Conservation (phyloP, 2,888 invertebrate species). For the Andrena praecox region DNA sequence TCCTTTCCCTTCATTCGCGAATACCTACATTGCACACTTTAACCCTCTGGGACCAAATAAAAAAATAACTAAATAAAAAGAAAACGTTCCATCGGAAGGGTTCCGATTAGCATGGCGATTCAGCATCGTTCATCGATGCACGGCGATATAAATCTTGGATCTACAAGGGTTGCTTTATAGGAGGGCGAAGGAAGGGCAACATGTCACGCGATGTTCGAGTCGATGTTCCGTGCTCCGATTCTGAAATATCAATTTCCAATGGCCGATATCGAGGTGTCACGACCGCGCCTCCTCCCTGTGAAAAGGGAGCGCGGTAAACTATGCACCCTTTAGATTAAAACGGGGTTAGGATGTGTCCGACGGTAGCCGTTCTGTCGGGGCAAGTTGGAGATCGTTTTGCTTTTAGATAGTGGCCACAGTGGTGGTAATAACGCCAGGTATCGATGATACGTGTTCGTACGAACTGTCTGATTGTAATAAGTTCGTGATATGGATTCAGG, state of each 20-base stretch:
- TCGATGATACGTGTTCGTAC: neutral
- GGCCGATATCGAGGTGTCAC: constrained; percentile 38
- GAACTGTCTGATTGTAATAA: neutral
- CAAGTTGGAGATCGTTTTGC: neutral
- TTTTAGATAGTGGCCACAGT: neutral
- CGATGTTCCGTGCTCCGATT: constrained; percentile 11
- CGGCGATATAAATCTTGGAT: constrained; percentile 43
- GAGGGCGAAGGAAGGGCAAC: constrained; percentile 15
- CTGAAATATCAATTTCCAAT: constrained; percentile 58
- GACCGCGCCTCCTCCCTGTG: constrained; percentile 29
- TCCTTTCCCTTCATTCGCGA: no score
- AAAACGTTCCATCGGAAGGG: neutral
- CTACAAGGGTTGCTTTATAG: constrained; percentile 14
- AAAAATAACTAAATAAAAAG: neutral
- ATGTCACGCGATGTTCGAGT: constrained; percentile 56
- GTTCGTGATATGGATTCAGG: neutral
- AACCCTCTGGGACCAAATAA: neutral
- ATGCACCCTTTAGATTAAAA: neutral
- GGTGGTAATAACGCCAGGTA: neutral
- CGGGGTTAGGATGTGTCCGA: neutral
- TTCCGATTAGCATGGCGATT: constrained; percentile 42
- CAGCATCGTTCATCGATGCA: constrained; percentile 38
- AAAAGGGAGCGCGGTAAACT: neutral
- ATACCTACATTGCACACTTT: no score
- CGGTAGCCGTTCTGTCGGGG: neutral